A percentile compares a stretch with the other conserved stretches of the same genome.
Evolutionary conservation across 2,797 vertebrate genomes (phyloP).

Genomic region (Margarornis squamiger): DNA sequence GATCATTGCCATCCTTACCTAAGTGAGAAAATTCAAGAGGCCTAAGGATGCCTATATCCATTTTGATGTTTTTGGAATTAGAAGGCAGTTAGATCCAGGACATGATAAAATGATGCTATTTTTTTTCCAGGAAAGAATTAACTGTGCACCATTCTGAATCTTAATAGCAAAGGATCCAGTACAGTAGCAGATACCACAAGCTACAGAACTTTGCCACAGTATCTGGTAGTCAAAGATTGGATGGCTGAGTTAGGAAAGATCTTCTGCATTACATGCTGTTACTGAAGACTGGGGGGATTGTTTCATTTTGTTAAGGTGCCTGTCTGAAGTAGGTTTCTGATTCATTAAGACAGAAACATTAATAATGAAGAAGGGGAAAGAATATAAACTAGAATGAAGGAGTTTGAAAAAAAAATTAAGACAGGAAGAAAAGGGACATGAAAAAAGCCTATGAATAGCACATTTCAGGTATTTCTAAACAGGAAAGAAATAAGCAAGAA

Average conservation of each 20-base stretch:
- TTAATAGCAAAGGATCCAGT: neutral
- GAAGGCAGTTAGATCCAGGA: neutral
- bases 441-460: neutral
- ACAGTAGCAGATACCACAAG: neutral
- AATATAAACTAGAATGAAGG: neutral
- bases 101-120: neutral
- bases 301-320: neutral
- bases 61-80: neutral
- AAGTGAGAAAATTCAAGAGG: neutral
- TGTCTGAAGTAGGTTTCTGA: neutral
- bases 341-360: neutral
- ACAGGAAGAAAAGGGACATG: neutral
- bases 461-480: neutral
- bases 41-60: neutral
- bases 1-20: neutral
- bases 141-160: neutral
- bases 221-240: neutral
- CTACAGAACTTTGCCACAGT: neutral
- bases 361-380: neutral
- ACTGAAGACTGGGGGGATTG: neutral
- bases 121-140: neutral
- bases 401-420: neutral
- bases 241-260: neutral
- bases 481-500: neutral
- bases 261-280: neutral